Base-by-base conservation (phyloP, 2,888 invertebrate genomes). In the Nephrotoma flavescens region DNA sequence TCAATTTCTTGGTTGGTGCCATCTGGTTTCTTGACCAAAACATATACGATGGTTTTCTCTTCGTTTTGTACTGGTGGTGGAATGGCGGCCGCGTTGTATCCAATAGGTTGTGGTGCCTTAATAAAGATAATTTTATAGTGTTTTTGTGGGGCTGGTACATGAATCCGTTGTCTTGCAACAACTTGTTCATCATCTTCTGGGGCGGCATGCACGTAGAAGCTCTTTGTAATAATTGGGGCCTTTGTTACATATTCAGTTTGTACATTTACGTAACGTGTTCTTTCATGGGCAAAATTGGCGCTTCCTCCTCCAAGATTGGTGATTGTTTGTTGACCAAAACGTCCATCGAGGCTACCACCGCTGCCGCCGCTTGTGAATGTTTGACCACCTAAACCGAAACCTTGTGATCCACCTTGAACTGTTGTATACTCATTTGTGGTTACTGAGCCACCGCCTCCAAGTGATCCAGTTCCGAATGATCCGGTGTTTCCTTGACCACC, bases 41-140 rank as follows among this genome's bases (percentile, higher is more conserved):
- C 91, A 88, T 91, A 91, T 87, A 91, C 91, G 45, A 91, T 90
- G 42, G 91, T 91, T 89, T 91, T 91, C 87, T 91, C 91, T 88
- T 91, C 91, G 42, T 88, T 89, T 31, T 91, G 90, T 84, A 84
- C 42, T 84, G 84, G 42, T 84, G 85, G 85, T 15, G 85, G 42
- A 45, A 85, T 44, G 19, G 84, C 84, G 42, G 42, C 71, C 0
- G 71, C 84, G 15, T 84, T 84, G 6, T 42, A 84, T 42, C 42
- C 42, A 11, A 44, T 6, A 44, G 85, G 44, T 19, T 42, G 87
- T 47, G 92, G 92, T 11, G 91, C 91, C 86, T 91, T 90, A 42
- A 92, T 92, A 87, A 92, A 92, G 2, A 92, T 90, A 4, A 92
- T 90, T 4, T 91, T 90, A 87, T 91, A 92, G 87, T 90, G 90